These are phyloP conservation scores for Ormyrus labotus DNA, from an alignment of 2,888 invertebrate genomes.

Conservation along the genomic window DNA sequence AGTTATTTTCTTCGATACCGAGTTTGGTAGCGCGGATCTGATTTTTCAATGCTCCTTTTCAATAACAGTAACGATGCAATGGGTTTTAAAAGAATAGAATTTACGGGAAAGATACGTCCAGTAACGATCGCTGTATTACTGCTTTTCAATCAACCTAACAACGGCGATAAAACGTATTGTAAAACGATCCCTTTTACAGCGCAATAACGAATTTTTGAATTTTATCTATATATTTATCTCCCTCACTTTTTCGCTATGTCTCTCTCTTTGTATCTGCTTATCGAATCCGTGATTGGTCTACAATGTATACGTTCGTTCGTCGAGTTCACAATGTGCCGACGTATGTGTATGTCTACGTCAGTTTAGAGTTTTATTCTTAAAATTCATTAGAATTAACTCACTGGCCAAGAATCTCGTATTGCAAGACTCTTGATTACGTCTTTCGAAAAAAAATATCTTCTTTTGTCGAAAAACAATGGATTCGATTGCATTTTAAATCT, in stretches of 20 bases:
- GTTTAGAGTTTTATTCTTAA: slow-evolving; percentile 30
- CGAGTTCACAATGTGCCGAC: slow-evolving; percentile 46
- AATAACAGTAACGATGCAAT: neutral
- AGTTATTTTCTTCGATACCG: slow-evolving; percentile 1
- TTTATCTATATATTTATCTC: neutral
- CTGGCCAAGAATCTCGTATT: slow-evolving; percentile 24
- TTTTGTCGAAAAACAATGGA: no score
- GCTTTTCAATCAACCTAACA: neutral
- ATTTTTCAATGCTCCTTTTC: neutral
- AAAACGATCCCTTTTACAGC: slow-evolving; percentile 2
- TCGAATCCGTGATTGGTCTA: no score
- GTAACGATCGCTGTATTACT: neutral
- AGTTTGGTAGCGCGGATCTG: no score
- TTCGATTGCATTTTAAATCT: no score
- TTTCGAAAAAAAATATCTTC: no score
- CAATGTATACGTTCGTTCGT: slow-evolving; percentile 10
- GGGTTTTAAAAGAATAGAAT: neutral
- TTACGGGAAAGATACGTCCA: neutral
- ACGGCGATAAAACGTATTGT: neutral
- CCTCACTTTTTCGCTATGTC: neutral
- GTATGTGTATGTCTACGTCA: slow-evolving; percentile 39
- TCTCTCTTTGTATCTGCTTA: no score
- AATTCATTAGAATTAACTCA: slow-evolving; percentile 31
- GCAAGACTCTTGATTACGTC: neutral
- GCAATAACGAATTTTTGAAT: slow-evolving; percentile 8